Base-by-base conservation (phyloP, 2,888 invertebrate genomes). In the Eupithecia abbreviata region DNA sequence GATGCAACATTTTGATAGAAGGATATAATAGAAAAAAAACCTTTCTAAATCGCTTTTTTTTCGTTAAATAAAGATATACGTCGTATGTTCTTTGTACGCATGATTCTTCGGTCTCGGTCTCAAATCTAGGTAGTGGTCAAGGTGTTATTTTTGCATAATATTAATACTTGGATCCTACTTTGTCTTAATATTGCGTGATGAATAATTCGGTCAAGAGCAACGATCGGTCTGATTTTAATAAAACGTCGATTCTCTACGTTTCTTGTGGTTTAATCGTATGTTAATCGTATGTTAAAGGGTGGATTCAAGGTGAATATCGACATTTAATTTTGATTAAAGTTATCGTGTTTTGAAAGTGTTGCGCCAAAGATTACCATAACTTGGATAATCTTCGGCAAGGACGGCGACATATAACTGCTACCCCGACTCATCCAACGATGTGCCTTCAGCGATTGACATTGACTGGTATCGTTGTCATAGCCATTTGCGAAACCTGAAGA, bases 151-250 rank as follows among this genome's bases (percentile, higher is more conserved):
- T 74, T 70, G 47, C 70, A 67, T 73, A 73, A 75, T 72, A 30
- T 45, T 0, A 68, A 69, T 6, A 2, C 5, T 41, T 47, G 47
- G 10, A 47, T 18, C 51, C 67, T 66, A 72, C 49, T 74, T 45
- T 72, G n/a, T 55, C 15, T 42, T 68, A n/a, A 18, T 51, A 77
- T 77, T 73, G 75, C 75, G 75, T 73, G 70, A 73, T 70, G 10
- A 51, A 30, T 71, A 73, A 43, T 62, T 75, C 75, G 77, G 77
- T 77, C 77, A 77, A 77, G 77, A 73, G 42, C 75, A 75, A 47
- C 13, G 43, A 43, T 62, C 13, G 30, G 49, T 51, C 15, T 43
- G 13, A 70, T 58, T 65, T 72, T 45, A 74, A 74, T 74, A 68
- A 72, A 74, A 69, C 69, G 65, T 74, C 41, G n/a, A 71, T 65